Evolutionary conservation across 2,888 invertebrate species (phyloP).

Genomic region (Acleris holmiana): DNA sequence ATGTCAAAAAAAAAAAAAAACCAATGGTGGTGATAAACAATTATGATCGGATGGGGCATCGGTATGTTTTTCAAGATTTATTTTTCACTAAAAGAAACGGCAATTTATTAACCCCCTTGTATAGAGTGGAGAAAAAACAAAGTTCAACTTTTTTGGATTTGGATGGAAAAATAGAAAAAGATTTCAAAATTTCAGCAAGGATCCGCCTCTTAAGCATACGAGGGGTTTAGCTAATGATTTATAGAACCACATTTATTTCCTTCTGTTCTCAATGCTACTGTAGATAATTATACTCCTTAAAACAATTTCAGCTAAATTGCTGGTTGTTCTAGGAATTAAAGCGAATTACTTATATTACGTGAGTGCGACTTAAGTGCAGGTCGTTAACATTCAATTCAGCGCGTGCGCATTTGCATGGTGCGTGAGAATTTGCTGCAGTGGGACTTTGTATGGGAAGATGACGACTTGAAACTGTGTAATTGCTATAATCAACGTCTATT

Average conservation of each 20-base stretch:
- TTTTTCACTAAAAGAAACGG: too few species aligned
- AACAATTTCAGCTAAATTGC: slow-evolving; percentile 2
- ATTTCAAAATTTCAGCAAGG: too few species aligned
- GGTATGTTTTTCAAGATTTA: too few species aligned
- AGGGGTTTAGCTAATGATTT: neutral
- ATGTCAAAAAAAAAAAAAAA: too few species aligned
- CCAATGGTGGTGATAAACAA: too few species aligned
- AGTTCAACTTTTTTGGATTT: too few species aligned
- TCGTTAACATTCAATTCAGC: slow-evolving; percentile 30
- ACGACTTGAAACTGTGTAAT: neutral
- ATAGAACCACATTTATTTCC: neutral
- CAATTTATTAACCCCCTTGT: too few species aligned
- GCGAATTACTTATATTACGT: neutral
- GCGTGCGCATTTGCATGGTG: slow-evolving; percentile 19
- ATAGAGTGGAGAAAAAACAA: too few species aligned
- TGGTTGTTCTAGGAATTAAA: slow-evolving; percentile 9
- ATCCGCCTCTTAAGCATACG: too few species aligned
- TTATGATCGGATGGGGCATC: too few species aligned
- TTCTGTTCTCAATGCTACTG: neutral
- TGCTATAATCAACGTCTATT: neutral
- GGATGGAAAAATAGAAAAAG: too few species aligned
- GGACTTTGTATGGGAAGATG: slow-evolving; percentile 1
- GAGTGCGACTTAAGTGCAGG: slow-evolving; percentile 4
- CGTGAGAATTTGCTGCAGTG: slow-evolving; percentile 23
- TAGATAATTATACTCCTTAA: neutral